Conservation (phyloP, 2,113 vertebrate species). For the Mesocricetus auratus region DNA sequence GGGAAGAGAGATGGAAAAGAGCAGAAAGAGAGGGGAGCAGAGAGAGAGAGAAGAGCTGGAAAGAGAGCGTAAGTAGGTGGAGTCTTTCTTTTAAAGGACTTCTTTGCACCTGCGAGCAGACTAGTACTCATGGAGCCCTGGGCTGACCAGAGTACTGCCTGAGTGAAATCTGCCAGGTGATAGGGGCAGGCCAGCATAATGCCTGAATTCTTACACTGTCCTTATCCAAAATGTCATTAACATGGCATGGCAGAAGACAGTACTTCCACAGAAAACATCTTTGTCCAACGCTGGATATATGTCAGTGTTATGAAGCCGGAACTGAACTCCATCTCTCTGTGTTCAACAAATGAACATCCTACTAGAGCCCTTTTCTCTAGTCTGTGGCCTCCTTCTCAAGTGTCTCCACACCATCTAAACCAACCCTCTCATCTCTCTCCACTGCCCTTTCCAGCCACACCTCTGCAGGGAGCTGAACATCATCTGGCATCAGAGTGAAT, state of each 20-base stretch:
- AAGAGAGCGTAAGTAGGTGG: too few species aligned
- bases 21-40: too few species aligned
- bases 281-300: neutral
- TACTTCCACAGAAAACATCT: neutral
- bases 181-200: too few species aligned
- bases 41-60: too few species aligned
- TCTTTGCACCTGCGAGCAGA: too few species aligned
- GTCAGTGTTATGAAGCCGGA: too few species aligned
- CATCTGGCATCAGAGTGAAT: neutral
- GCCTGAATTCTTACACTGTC: neutral
- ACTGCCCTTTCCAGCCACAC: fast-evolving
- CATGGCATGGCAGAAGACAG: neutral
- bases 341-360: neutral
- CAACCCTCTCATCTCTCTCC: fast-evolving
- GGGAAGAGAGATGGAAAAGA: too few species aligned
- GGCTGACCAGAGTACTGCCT: too few species aligned
- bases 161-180: too few species aligned
- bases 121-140: too few species aligned
- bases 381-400: neutral
- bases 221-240: neutral
- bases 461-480: neutral
- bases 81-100: too few species aligned
- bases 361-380: neutral
- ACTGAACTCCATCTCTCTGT: neutral
- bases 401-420: fast-evolving